Base-by-base conservation (phyloP, 2,797 vertebrate species). In the Benthosema pterotum region DNA sequence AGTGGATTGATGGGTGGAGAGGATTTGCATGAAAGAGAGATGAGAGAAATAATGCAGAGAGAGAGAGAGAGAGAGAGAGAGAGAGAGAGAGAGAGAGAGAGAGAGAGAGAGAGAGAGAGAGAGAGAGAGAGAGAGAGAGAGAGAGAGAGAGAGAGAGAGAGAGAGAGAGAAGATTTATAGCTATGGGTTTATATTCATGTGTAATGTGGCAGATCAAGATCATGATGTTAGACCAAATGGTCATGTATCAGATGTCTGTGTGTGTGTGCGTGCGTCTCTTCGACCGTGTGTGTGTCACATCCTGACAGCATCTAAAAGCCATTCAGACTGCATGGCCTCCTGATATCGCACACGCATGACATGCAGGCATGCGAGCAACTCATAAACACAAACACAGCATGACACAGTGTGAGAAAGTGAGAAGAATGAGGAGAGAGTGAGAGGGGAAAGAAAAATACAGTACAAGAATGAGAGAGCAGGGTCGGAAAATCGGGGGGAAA, bases 1-100 rank as follows among this genome's bases (percentile, higher is more conserved):
- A 86, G 80, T 66, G 71, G 69, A 84, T 67, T 71, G 64, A 78
- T 79, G 83, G 83, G 80, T 0, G 82, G 84, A 75, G 74, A 56
- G 43, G 61, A 62, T 25, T 72, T 50, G 14, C 62, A 66, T 56
- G 51, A 55, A 56, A 71, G 49, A 64, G 48, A 63, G 46, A 46
- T 46, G 43, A 46, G 8, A 5, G 32, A 38, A 9, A 1, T 6
- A 38, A 8, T 28, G 28, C 43, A 46, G 43, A 32, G 45, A 47
- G n/a, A 47, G 55, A 63, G 45, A 65, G 38, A 52, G 38, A 57
- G 55, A 58, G 38, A 46, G 16, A 57, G 38, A 57, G 55, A 57
- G 15, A 57, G 32, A 57, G 32, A 43, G 38, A 42, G 54, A 57
- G 32, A 42, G 42, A 57, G 32, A 46, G 42, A 13, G 15, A 57